phyloP scores from a whole-genome alignment of 2,888 invertebrate species.

The Limnephilus lunatus region DNA sequence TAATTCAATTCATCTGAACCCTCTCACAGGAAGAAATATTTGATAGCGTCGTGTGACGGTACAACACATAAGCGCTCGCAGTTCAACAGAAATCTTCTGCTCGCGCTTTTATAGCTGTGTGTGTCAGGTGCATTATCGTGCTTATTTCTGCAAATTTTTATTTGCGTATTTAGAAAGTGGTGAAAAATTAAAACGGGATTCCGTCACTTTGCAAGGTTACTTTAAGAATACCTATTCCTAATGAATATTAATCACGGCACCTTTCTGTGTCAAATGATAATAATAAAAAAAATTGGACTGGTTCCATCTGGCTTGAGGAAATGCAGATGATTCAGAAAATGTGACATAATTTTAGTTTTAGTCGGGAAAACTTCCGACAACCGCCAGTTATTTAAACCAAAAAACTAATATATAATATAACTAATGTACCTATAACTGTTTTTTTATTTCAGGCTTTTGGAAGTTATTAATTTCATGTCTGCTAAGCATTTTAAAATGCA shows the following conservation, averaged over 20 bases:
- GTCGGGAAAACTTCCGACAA: not conserved
- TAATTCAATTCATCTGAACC: no score
- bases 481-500: no score
- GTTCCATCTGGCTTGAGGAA: not conserved
- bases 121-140: no score
- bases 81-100: no score
- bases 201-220: not conserved
- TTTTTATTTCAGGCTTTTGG: not conserved
- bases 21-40: no score
- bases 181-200: not conserved
- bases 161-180: not conserved
- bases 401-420: not conserved
- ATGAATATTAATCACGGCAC: not conserved
- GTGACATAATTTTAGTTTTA: not conserved
- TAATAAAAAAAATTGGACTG: not conserved
- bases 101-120: no score
- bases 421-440: not conserved
- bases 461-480: not conserved
- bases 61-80: no score
- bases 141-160: not conserved
- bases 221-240: not conserved
- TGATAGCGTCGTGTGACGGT: no score
- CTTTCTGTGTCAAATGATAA: conserved; percentile 6
- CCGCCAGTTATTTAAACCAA: not conserved
- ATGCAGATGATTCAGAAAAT: not conserved